Evolutionary conservation across 2,113 vertebrate genomes (phyloP), one percentile per base, ranked within the genome.

Genomic region (Elgaria multicarinata): DNA sequence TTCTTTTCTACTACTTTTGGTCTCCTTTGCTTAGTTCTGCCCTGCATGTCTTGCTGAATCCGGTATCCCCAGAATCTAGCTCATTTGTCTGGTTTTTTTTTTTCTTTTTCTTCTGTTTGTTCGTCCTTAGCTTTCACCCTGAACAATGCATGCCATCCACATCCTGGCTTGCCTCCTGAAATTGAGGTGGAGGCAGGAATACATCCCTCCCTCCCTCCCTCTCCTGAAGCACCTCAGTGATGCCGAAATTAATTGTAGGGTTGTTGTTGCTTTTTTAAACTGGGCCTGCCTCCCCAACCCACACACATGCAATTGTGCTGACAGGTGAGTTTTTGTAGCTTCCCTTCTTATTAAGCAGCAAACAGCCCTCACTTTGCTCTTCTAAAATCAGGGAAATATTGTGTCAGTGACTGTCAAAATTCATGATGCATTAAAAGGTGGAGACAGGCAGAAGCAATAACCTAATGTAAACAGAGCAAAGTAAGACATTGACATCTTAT

Each of bases 321-420:
- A 87, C 84, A 66, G 89, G 77, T 83, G 67, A 55, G 8, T 88
- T 66, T n/a, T 78, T 76, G 20, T 90, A 42, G 46, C 81, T 64
- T 90, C 46, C 85, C 86, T 93, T 79, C 82, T 42, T 89, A 26
- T 84, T 72, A 81, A 91, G 71, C 16, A 85, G 77, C 6, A 72
- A 92, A 33, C 67, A 90, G 50, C 26, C 62, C 53, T 10, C 79
- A 94, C 62, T 28, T 89, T 83, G 44, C 78, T 67, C 18, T 90
- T 80, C 75, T 72, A 89, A 50, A 89, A 89, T 16, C 13, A 39
- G 67, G 13, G 86, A 89, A 87, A 4, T 50, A 87, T 76, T 33
- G 72, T 36, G 89, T 28, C 42, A 82, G 72, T 87, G 50, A 28
- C 84, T 86, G 14, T 71, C 75, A 85, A 85, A 88, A 88, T 14